phyloP scores from a whole-genome alignment of 2,113 vertebrate genomes.

The Triplophysa tibetana region DNA sequence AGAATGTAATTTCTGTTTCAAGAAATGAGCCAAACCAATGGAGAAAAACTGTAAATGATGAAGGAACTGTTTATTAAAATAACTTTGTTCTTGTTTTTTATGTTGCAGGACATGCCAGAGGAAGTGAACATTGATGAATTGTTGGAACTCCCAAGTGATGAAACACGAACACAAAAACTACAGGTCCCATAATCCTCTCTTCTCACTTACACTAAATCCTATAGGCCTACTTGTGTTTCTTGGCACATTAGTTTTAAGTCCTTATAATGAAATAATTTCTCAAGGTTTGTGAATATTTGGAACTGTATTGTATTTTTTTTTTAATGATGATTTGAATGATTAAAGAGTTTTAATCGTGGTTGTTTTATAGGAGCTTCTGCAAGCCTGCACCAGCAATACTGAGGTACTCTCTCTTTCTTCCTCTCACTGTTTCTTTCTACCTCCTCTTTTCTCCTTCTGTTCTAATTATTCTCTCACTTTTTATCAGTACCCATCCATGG shows the following conservation, averaged over 20 bases:
- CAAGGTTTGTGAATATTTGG: not conserved
- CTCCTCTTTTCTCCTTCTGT: not conserved
- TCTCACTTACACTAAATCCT: not conserved
- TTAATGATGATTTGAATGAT: not conserved
- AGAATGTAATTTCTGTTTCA: too few relatives aligned
- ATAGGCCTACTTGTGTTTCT: not conserved
- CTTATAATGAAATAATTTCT: not conserved
- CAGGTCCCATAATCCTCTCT: conserved; percentile 67
- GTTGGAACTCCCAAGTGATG: conserved; percentile 77
- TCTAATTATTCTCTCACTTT: not conserved
- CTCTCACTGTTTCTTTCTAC: not conserved
- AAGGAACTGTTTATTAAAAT: not conserved
- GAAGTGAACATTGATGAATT: conserved; percentile 86
- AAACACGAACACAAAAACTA: conserved; percentile 73
- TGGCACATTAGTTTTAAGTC: not conserved
- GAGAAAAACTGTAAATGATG: too few relatives aligned
- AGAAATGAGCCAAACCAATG: too few relatives aligned
- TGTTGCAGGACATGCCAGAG: conserved; percentile 80
- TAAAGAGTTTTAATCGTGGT: not conserved
- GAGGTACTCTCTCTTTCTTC: conserved; percentile 66
- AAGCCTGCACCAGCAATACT: conserved; percentile 70
- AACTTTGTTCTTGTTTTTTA: conserved; percentile 35
- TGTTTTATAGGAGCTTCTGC: conserved; percentile 75
- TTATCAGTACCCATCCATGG: too few relatives aligned
- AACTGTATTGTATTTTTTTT: too few relatives aligned